These are phyloP conservation scores for Peromyscus melanophrys DNA, from an alignment of 2,797 vertebrate genomes.

Conservation along the genomic window DNA sequence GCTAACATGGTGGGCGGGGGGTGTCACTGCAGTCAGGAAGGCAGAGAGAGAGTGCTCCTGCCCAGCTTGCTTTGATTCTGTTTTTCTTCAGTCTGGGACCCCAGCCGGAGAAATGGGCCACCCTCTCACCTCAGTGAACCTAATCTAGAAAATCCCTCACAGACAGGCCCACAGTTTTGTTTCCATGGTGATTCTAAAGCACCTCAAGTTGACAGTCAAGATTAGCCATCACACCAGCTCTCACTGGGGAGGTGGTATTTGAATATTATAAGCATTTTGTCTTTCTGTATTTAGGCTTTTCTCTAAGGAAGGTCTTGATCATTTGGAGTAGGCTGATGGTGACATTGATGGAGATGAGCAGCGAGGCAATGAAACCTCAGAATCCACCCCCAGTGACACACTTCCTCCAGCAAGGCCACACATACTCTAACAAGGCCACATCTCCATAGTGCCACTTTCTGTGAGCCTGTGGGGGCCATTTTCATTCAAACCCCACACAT, in stretches of 20 bases:
- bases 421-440: not conserved
- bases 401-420: not conserved
- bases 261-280: not conserved
- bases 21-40: not conserved
- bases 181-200: not conserved
- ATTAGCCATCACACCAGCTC: not conserved
- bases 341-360: not conserved
- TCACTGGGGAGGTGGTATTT: not conserved
- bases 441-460: not conserved
- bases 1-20: not conserved
- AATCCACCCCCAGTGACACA: not conserved
- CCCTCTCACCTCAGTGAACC: not conserved
- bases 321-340: slow-evolving; percentile 5
- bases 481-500: not conserved
- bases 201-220: not conserved
- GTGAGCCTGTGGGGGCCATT: not conserved
- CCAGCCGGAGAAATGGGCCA: not conserved
- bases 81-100: not conserved
- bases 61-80: not conserved
- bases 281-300: slow-evolving; percentile 10
- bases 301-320: slow-evolving; percentile 29
- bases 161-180: not conserved
- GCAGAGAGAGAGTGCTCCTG: too few relatives aligned
- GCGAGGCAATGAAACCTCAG: not conserved
- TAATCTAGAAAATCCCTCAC: not conserved